These are phyloP conservation scores for Scolopax bukidnonensis DNA, from an alignment of 2,797 vertebrate genomes.

Conservation along the genomic window DNA sequence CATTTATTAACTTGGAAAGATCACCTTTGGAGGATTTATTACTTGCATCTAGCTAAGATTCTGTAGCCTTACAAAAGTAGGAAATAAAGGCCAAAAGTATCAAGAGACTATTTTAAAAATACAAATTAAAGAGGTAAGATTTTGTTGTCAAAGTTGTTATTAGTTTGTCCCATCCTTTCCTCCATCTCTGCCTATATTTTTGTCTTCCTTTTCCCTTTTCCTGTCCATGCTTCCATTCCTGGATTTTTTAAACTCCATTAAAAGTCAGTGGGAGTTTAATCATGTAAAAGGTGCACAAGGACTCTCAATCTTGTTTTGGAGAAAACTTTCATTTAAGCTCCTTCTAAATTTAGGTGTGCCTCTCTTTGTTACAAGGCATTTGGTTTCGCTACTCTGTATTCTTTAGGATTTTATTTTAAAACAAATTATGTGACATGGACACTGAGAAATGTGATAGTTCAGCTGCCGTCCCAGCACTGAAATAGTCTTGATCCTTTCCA, in stretches of 20 bases:
- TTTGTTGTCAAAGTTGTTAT: not conserved
- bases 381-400: not conserved
- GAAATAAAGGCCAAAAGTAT: not conserved
- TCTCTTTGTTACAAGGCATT: not conserved
- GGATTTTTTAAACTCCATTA: rapidly evolving
- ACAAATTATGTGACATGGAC: not conserved
- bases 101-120: not conserved
- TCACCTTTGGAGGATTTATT: not conserved
- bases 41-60: not conserved
- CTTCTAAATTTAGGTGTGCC: not conserved
- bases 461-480: not conserved
- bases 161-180: not conserved
- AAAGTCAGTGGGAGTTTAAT: not conserved
- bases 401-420: not conserved
- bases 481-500: not conserved
- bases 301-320: not conserved
- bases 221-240: not conserved
- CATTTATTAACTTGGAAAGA: not conserved
- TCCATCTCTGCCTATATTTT: not conserved
- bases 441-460: not conserved
- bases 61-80: not conserved
- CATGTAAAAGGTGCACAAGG: not conserved
- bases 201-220: not conserved
- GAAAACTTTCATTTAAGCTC: not conserved
- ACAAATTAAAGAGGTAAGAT: not conserved